Base-by-base conservation (phyloP, 2,113 vertebrate genomes). In the Microtus oregoni region DNA sequence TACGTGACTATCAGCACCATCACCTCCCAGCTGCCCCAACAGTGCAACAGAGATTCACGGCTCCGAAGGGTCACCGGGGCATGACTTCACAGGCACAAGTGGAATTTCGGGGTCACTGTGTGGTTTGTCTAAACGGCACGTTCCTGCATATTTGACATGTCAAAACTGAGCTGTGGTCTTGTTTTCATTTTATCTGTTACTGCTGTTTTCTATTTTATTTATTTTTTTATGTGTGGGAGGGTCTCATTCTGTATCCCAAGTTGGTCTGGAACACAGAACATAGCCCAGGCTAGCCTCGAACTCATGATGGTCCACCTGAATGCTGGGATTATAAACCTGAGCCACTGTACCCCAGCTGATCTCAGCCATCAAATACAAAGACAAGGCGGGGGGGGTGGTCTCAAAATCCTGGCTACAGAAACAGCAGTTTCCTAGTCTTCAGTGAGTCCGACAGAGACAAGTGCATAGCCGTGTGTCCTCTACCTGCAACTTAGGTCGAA, bases 11-110 rank as follows among this genome's bases (percentile, higher is more conserved):
- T 22, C 61, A 30, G 83, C 83, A 72, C 63, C 22, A 70, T 44
- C 75, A 52, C 13, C 20, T 91, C 63, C 61, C 52, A 91, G 77
- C 44, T 65, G 63, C 50, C 58, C 61, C 68, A 41, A 70, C 12
- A 12, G 32, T 58, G 5, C 0, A 9, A 82, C 38, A 73, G 88
- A 94, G 89, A 61, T 38, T 50, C 41, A 4, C 19, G 15, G 72
- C 58, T 93, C 90, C 24, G 82, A 90, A 92, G 82, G 50, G 50
- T 92, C 92, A 41, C 38, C 52, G 13, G 61, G 94, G 47, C 77
- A 68, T 90, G 82, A 26, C 28, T 26, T 72, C 19, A 35, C 3
- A 14, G 20, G 79, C 85, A 52, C 0, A 5, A 50, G 83, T 35
- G 87, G 70, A 79, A 95, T 82, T 50, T 65, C 90, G 72, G 41